Evolutionary conservation across 1,140 invertebrate species (phyloP), one percentile per base, ranked within the genome.

Genomic region (Drosophila pachea): DNA sequence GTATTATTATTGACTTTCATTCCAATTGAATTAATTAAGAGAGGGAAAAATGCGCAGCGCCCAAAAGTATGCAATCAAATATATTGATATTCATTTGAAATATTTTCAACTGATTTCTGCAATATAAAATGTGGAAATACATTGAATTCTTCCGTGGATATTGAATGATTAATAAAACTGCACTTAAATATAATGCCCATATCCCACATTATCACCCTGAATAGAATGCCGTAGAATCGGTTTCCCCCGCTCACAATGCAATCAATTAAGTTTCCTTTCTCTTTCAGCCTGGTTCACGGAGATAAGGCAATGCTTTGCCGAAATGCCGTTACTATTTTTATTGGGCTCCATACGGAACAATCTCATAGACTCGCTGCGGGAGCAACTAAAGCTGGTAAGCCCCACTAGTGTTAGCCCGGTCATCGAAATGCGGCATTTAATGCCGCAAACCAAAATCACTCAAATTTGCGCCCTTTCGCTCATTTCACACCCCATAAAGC

Each of bases 281-380:
- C 43, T 69, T 76, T 29, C 52, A 88, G 86, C 76, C 31, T 63
- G 22, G 9, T 93, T 91, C 62, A 88, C 91, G 12, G 89, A 90
- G 4, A 71, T 88, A 31, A 78, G 90, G 12, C 90, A 92, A 32
- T 92, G 92, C 32, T 78, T 90, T 35, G 87, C 89, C 0, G 87
- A 91, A 71, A 94, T 95, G 91, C 91, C 94, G 0, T 87, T 91
- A 49, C 92, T 93, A 75, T 89, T 95, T 3, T 84, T 93, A 0
- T 79, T 93, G 22, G 94, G 94, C 4, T 91, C 91, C 1, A 89
- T 92, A 4, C 90, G 90, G 35, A 92, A 92, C 0, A 91, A 90
- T 58, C 91, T 93, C 35, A 86, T 94, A 4, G 77, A 90, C 42
- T 91, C 90, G 11, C 68, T 94, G 52, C 68, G 65, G 90, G 90